Conservation (phyloP, 2,888 invertebrate genomes). For the Pilophorus perplexus region DNA sequence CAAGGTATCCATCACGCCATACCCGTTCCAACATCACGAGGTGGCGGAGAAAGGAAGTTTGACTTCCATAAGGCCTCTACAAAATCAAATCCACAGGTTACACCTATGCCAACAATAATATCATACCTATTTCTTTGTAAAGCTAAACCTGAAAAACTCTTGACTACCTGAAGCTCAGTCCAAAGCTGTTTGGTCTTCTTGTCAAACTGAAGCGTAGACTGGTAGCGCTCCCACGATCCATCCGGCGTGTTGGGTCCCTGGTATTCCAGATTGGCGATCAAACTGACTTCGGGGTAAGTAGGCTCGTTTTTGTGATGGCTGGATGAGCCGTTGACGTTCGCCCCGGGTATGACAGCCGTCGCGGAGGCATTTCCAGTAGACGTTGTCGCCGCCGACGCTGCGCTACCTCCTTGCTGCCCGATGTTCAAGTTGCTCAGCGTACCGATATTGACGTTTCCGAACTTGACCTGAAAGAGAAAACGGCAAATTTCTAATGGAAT, state of each 20-base stretch:
- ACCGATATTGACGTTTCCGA: conserved; percentile 50
- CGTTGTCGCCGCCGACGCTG: conserved; percentile 8
- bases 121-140: no score
- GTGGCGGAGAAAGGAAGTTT: conserved; percentile 79
- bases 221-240: conserved; percentile 79
- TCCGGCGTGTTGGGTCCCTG: conserved; percentile 61
- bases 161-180: conserved; percentile 61
- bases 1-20: conserved; percentile 74
- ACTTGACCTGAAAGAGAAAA: conserved; percentile 48
- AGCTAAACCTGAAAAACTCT: no score
- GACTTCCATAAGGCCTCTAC: conserved; percentile 83
- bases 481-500: no score
- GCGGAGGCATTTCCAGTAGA: neutral
- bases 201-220: conserved; percentile 76
- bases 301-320: conserved; percentile 22
- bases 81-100: no score
- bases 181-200: conserved; percentile 75
- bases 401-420: conserved; percentile 45
- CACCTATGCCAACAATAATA: no score
- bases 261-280: conserved; percentile 74
- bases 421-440: conserved; percentile 49
- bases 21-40: conserved; percentile 78
- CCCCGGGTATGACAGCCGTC: neutral
- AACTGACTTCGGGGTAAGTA: conserved; percentile 61
- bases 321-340: conserved; percentile 3